Evolutionary conservation across 2,888 invertebrate genomes (phyloP).

Genomic region (Heliconius sara): DNA sequence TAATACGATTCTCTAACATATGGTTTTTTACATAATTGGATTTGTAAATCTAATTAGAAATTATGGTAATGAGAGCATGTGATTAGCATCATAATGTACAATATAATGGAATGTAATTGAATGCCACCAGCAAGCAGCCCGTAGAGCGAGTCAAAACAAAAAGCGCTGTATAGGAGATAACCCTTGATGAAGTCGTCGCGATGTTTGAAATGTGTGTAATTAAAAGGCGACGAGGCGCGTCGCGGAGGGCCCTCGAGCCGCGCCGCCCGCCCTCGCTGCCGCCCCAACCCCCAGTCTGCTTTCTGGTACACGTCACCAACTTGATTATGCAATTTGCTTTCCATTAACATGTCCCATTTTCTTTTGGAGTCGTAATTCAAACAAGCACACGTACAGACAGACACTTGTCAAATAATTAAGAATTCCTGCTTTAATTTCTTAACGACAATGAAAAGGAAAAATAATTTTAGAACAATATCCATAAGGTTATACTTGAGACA

Average conservation of each 20-base stretch:
- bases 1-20: background rate
- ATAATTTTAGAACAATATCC: background rate
- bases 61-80: background rate
- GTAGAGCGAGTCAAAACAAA: slow-evolving; percentile 28
- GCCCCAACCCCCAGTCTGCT: slow-evolving; percentile 13
- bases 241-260: slow-evolving; percentile 52
- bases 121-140: slow-evolving; percentile 23
- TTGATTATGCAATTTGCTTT: slow-evolving; percentile 38
- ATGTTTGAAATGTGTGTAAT: slow-evolving; percentile 53
- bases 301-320: slow-evolving; percentile 38
- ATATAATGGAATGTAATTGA: slow-evolving; percentile 15
- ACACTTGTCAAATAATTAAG: background rate
- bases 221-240: slow-evolving; percentile 61
- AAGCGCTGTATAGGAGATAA: slow-evolving; percentile 36
- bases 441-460: background rate
- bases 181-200: slow-evolving; percentile 35
- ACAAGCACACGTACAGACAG: background rate
- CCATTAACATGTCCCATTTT: slow-evolving; percentile 40
- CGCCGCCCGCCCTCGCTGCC: background rate
- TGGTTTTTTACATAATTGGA: slow-evolving; percentile 2
- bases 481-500: no score
- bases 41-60: background rate
- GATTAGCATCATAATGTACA: slow-evolving; percentile 9
- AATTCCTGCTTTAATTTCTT: background rate
- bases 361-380: slow-evolving; percentile 15